Evolutionary conservation across 2,113 vertebrate species (phyloP).

Genomic region (Gymnobelideus leadbeateri): DNA sequence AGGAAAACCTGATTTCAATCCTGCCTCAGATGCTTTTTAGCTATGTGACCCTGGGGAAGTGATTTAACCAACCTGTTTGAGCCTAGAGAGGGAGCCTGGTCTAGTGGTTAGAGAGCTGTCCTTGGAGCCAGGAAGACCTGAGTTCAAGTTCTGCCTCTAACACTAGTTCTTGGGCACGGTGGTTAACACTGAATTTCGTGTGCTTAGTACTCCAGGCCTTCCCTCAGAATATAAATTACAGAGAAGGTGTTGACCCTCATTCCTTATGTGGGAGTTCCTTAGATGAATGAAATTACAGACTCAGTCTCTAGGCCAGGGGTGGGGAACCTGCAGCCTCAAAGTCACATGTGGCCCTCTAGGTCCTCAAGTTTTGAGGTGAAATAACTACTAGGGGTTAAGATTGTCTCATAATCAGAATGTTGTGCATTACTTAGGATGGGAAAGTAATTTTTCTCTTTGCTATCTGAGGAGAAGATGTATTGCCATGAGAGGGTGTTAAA

Average conservation of each 20-base stretch:
- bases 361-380: background rate
- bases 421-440: slow-evolving; percentile 59
- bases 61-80: background rate
- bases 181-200: background rate
- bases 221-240: background rate
- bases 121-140: background rate
- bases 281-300: background rate
- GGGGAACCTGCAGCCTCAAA: too few species aligned
- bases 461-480: slow-evolving; percentile 20
- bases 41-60: background rate
- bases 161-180: background rate
- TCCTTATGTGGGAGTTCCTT: background rate
- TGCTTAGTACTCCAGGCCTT: background rate
- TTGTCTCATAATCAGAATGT: background rate
- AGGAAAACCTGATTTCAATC: background rate
- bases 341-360: too few species aligned
- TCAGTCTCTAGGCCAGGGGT: background rate
- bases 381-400: background rate
- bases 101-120: too few species aligned
- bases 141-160: background rate
- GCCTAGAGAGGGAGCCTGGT: too few species aligned
- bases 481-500: background rate
- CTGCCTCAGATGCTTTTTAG: background rate
- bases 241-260: background rate
- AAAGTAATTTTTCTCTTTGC: slow-evolving; percentile 53